A percentile compares a stretch with the other conserved stretches of the same genome.
Evolutionary conservation across 2,113 vertebrate genomes (phyloP).

Genomic region (Cheilinus undulatus): DNA sequence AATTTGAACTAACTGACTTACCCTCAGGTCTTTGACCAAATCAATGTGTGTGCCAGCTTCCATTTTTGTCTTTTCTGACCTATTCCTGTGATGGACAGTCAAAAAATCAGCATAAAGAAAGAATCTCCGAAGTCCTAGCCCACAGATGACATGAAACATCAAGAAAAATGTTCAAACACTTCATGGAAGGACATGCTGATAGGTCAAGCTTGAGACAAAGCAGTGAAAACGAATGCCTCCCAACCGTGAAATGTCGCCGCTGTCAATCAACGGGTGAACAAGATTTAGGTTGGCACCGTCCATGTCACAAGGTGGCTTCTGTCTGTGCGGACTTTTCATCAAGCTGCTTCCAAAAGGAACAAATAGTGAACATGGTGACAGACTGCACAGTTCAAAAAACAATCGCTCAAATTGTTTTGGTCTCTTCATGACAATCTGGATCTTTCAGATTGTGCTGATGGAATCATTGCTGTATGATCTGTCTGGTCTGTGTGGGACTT

Average conservation of each 20-base stretch:
- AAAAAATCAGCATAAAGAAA: constrained; percentile 21
- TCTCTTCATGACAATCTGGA: constrained; percentile 28
- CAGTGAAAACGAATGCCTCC: constrained; percentile 58
- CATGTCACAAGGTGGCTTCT: constrained; percentile 49
- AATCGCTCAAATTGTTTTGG: constrained; percentile 40
- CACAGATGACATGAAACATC: constrained; percentile 55
- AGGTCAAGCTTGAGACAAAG: constrained; percentile 76
- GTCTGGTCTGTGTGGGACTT: constrained; percentile 1
- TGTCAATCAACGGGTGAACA: constrained; percentile 70
- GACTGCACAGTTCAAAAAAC: constrained; percentile 22
- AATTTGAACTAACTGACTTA: neutral
- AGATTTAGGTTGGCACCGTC: constrained; percentile 60
- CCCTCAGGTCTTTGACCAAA: neutral
- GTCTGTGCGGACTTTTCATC: constrained; percentile 38
- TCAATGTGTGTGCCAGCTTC: neutral
- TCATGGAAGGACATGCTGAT: constrained; percentile 48
- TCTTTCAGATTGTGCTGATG: neutral
- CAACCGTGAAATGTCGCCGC: constrained; percentile 71
- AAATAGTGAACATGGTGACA: constrained; percentile 40
- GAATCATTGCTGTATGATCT: neutral
- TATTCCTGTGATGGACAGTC: constrained; percentile 19
- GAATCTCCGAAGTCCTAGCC: constrained; percentile 42
- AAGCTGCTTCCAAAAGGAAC: constrained; percentile 30
- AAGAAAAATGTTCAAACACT: constrained; percentile 60
- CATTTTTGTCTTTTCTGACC: constrained; percentile 15